These are phyloP conservation scores for Macrophya annulata DNA, from an alignment of 2,888 invertebrate genomes.

Conservation along the genomic window DNA sequence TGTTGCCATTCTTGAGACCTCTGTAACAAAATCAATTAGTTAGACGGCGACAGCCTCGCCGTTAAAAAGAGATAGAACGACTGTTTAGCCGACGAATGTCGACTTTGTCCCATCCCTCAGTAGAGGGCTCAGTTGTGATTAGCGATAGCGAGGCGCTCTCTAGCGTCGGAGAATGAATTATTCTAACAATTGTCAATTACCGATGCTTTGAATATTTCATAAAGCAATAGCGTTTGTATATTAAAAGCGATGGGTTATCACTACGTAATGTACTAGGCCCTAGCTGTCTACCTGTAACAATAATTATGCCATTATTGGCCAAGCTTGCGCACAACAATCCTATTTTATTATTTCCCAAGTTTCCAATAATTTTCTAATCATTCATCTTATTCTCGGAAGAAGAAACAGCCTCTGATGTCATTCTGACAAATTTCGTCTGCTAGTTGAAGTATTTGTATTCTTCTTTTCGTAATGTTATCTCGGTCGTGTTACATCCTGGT, in stretches of 20 bases:
- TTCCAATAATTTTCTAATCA: background rate
- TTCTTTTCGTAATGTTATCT: slow-evolving; percentile 17
- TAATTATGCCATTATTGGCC: background rate
- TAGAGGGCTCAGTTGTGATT: background rate
- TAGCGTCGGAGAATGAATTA: background rate
- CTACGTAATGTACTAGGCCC: background rate
- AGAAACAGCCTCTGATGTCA: slow-evolving; percentile 24
- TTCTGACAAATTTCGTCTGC: slow-evolving; percentile 20
- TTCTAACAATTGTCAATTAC: background rate
- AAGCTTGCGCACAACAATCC: slow-evolving; percentile 7
- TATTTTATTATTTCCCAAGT: background rate
- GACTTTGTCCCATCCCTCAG: background rate
- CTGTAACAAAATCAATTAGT: too few relatives aligned
- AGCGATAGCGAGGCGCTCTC: background rate
- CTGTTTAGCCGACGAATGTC: too few relatives aligned
- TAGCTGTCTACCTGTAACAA: background rate
- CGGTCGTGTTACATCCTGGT: slow-evolving; percentile 16
- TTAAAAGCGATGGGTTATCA: background rate
- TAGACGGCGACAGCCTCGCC: too few relatives aligned
- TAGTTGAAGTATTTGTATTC: background rate
- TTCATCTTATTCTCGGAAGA: background rate
- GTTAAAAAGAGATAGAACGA: too few relatives aligned
- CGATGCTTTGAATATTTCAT: slow-evolving; percentile 11
- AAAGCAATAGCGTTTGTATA: background rate
- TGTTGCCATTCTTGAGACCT: background rate